Evolutionary conservation across 2,113 vertebrate species (phyloP).

Genomic region (Motacilla tschutschensis): DNA sequence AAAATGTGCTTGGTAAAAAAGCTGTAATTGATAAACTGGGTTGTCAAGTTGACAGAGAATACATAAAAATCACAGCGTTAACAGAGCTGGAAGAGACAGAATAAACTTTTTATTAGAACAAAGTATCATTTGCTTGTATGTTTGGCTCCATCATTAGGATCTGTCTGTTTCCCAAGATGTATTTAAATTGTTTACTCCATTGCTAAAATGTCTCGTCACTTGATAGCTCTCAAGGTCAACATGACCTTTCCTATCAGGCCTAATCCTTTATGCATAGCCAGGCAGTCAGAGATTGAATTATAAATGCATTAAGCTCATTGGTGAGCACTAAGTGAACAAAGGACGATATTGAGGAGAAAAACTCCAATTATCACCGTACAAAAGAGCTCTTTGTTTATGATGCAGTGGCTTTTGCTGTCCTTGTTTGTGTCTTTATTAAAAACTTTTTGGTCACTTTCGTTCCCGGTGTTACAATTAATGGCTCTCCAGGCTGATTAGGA

Average conservation of each 20-base stretch:
- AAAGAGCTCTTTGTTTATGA: background rate
- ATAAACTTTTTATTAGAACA: background rate
- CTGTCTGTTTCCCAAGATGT: background rate
- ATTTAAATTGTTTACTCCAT: background rate
- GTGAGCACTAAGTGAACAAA: constrained; percentile 25
- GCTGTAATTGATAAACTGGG: background rate
- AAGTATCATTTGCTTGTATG: background rate
- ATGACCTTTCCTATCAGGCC: constrained; percentile 14
- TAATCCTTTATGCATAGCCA: constrained; percentile 27
- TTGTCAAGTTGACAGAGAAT: background rate
- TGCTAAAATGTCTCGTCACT: constrained; percentile 5
- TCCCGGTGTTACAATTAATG: background rate
- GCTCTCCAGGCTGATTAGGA: background rate
- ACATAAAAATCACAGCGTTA: background rate
- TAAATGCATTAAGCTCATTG: constrained; percentile 48
- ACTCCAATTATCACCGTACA: background rate
- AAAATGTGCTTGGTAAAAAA: background rate
- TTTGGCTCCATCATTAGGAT: background rate
- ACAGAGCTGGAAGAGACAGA: background rate
- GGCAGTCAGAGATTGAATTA: constrained; percentile 44
- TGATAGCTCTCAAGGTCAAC: constrained; percentile 45
- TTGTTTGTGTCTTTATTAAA: background rate
- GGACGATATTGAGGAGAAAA: constrained; percentile 18
- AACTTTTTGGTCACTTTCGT: background rate
- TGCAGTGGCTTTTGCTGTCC: background rate